Conservation (phyloP, 2,888 invertebrate genomes). For the Nebria brevicollis region DNA sequence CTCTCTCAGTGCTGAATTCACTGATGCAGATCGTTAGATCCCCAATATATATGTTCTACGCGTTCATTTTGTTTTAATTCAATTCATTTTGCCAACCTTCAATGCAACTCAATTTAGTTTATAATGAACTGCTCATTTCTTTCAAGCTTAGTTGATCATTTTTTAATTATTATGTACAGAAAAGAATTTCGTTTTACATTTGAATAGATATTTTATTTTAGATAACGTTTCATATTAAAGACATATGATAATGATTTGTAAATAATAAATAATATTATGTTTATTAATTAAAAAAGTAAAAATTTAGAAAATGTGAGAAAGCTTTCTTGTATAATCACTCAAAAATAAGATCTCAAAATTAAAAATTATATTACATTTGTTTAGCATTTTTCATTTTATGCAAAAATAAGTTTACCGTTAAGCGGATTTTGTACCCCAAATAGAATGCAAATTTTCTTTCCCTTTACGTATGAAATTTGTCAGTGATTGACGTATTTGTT, state of each 20-base stretch:
- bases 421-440: neutral
- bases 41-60: neutral
- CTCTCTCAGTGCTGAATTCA: neutral
- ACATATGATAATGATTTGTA: no score
- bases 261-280: no score
- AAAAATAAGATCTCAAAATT: neutral
- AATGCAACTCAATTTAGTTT: neutral
- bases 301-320: no score
- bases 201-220: neutral
- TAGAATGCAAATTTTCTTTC: neutral
- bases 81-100: neutral
- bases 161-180: neutral
- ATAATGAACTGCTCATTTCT: neutral
- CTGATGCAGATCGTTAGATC: neutral
- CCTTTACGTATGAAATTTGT: neutral
- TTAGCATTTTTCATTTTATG: neutral
- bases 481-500: neutral
- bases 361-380: neutral
- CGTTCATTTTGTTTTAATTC: neutral
- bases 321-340: no score
- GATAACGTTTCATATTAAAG: no score
- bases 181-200: neutral
- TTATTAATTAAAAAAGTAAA: no score
- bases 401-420: neutral
- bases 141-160: neutral